Base-by-base conservation (phyloP, 2,113 vertebrate species). In the Ondatra zibethicus region DNA sequence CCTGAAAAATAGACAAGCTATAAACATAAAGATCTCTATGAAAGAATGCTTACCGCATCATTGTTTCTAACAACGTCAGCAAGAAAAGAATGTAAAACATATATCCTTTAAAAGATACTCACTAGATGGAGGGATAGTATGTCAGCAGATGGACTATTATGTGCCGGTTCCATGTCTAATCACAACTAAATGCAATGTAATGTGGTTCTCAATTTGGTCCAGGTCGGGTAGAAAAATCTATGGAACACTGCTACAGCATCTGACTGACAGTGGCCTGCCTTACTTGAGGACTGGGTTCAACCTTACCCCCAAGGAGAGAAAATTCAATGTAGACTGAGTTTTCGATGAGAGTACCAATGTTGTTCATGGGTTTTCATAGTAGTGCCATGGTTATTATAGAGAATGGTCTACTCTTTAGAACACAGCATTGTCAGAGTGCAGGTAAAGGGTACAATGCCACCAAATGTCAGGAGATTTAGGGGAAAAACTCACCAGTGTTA, bases 71-170 rank as follows among this genome's bases (percentile, higher is more conserved):
- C 25, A 87, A 11, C 29, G 52, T 1, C 66, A 45, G 9, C 52
- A 72, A 58, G 63, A 82, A 66, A 95, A 21, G 29, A 33, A 65
- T 14, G 80, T 36, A 91, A 80, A n/a, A 55, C 55, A 88, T 72
- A 84, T 90, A 45, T 76, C 47, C 63, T 86, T 66, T 66, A 47
- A 17, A 95, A 55, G 58, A 23, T 61, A 16, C 88, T 76, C 16
- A 19, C 92, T 93, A 95, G 89, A 75, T 84, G 58, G 81, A 90
- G 92, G n/a, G 73, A 81, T 36, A 21, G 36, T 47, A 16, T 89
- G 39, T 75, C 27, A 68, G n/a, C 31, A 78, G 47, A 63, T n/a
- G 72, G 50, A 91, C 50, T 91, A 45, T 70, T 90, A 63, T 21
- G 2, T 86, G 81, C 52, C 66, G 70, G 25, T 88, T 75, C 2